Evolutionary conservation across 2,797 vertebrate species (phyloP), one percentile per base, ranked within the genome.

Genomic region (Chloroceryle inda): DNA sequence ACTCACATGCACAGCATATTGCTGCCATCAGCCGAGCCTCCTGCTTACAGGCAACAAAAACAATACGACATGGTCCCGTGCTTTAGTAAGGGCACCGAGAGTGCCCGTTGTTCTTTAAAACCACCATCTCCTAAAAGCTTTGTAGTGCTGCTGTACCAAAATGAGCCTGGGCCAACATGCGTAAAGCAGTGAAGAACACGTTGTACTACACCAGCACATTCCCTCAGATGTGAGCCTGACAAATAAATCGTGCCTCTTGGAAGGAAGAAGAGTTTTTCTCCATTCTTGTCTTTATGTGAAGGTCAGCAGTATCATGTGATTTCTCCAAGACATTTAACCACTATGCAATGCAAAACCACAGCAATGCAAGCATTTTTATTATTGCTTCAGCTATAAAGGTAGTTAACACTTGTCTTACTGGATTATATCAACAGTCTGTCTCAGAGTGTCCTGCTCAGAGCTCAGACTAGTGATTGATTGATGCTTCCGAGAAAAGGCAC

Each of bases 381-480:
- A 76, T 24, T 55, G 62, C 5, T 77, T 91, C 55, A 79, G 56
- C 35, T 56, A 26, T 22, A 79, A 93, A 78, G 77, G 26, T 88
- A 94, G 78, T 88, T 74, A 96, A 88, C 88, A 80, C 69, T 82
- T 61, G 33, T 76, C 74, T 67, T 64, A 69, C 64, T 75, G 49
- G 45, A 85, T 64, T 74, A 94, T 66, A 35, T n/a, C 50, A 78
- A 21, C 0, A 63, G 56, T 11, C 35, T 42, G 24, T 49, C 49
- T 86, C 19, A 87, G 58, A 82, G 38, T 7, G 23, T 56, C 52
- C 82, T 38, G 45, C 82, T 76, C 55, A n/a, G 38, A 44, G 44
- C 53, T 61, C 0, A 3, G 66, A 74, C 44, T 59, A 79, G 42
- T 37, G 55, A 78, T 1, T 52, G 67, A 61, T 14, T 27, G 78